Evolutionary conservation across 2,113 vertebrate genomes (phyloP).

Genomic region (Prunella himalayana): DNA sequence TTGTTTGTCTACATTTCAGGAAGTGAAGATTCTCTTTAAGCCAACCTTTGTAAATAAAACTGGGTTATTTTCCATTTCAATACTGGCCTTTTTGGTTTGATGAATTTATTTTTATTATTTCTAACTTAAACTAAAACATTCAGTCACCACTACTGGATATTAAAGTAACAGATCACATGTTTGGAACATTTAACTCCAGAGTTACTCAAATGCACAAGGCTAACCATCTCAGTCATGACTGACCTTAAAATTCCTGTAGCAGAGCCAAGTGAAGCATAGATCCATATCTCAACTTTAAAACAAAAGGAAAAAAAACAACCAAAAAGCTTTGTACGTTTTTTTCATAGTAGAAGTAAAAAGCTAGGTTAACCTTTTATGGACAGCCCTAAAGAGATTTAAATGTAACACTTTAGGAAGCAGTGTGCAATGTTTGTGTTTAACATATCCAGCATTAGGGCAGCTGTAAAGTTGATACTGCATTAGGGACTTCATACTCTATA

Average conservation of each 20-base stretch:
- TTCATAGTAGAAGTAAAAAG: not conserved
- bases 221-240: not conserved
- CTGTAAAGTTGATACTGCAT: not conserved
- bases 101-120: not conserved
- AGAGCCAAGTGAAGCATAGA: not conserved
- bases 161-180: not conserved
- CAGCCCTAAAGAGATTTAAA: not conserved
- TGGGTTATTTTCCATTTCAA: not conserved
- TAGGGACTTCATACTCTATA: not conserved
- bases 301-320: not conserved
- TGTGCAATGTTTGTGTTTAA: not conserved
- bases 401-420: not conserved
- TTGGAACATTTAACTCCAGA: not conserved
- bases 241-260: not conserved
- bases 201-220: not conserved
- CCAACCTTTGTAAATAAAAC: not conserved
- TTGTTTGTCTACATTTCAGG: not conserved
- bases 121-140: not conserved
- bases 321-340: fast-evolving
- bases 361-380: not conserved
- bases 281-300: not conserved
- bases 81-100: not conserved
- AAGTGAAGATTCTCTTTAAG: not conserved
- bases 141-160: not conserved
- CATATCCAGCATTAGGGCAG: not conserved